A percentile compares a stretch with the other conserved stretches of the same genome.
Evolutionary conservation across 2,113 vertebrate species (phyloP).

Genomic region (Beaufortia kweichowensis): DNA sequence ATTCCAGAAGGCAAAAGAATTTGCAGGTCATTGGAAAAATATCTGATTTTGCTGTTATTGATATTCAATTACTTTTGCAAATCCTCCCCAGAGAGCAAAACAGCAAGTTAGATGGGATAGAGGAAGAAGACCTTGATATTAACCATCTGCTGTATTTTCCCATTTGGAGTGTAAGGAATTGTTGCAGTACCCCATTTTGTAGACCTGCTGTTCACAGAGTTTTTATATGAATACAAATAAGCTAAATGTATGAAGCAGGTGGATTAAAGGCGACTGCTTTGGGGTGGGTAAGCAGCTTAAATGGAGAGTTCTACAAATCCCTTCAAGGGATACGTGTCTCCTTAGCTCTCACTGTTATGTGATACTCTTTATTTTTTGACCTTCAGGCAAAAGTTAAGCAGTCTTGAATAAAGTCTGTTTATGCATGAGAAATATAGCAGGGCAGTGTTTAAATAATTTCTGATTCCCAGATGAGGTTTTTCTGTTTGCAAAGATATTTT

Average conservation of each 20-base stretch:
- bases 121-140: constrained; percentile 9
- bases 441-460: not conserved
- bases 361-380: constrained; percentile 43
- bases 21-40: not conserved
- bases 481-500: not conserved
- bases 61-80: constrained; percentile 8
- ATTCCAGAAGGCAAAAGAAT: not conserved
- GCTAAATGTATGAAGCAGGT: constrained; percentile 34
- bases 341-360: not conserved
- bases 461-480: not conserved
- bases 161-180: constrained; percentile 11
- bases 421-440: not conserved
- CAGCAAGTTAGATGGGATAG: not conserved
- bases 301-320: constrained; percentile 44
- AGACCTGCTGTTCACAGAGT: constrained; percentile 17
- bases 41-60: not conserved
- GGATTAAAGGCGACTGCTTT: constrained; percentile 41
- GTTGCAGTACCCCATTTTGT: constrained; percentile 11
- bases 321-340: constrained; percentile 18
- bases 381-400: constrained; percentile 12
- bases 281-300: constrained; percentile 42
- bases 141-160: constrained; percentile 20
- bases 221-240: constrained; percentile 37
- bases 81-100: constrained; percentile 22
- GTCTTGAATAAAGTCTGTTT: constrained; percentile 16